These are phyloP conservation scores for Phania funesta DNA, from an alignment of 2,888 invertebrate species.

Conservation along the genomic window DNA sequence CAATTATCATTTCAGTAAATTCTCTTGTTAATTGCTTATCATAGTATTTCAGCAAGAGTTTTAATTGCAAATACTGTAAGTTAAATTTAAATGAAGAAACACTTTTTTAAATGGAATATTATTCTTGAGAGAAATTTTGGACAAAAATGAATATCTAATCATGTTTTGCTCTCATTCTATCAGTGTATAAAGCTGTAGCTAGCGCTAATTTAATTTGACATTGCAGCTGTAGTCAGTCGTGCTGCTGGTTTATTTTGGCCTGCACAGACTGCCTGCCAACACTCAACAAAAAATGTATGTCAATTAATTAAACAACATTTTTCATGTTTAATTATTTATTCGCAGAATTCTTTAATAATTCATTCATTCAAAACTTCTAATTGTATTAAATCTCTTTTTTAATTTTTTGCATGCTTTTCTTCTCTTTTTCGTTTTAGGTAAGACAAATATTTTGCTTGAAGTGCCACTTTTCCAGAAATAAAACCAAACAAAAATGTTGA, in stretches of 20 bases:
- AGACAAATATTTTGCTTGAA: slow-evolving; percentile 39
- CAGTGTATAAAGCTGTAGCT: not conserved
- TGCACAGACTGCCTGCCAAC: not conserved
- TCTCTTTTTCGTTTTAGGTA: slow-evolving; percentile 53
- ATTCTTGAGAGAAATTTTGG: no score
- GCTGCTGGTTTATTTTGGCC: not conserved
- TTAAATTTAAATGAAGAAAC: no score
- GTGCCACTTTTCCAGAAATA: not conserved
- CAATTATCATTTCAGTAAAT: no score
- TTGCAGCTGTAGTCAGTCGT: not conserved
- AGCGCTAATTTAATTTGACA: not conserved
- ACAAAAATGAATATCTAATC: no score
- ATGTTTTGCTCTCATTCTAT: not conserved
- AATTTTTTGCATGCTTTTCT: slow-evolving; percentile 6
- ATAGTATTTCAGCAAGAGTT: no score
- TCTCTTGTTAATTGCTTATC: no score
- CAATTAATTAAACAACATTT: slow-evolving; percentile 60
- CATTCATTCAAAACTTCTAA: slow-evolving; percentile 31
- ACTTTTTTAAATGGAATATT: no score
- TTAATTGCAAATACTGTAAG: no score
- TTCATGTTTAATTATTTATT: slow-evolving; percentile 50
- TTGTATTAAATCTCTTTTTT: slow-evolving; percentile 14
- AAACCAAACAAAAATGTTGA: slow-evolving; percentile 13
- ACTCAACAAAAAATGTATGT: slow-evolving; percentile 53
- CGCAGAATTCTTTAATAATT: slow-evolving; percentile 54